Evolutionary conservation across 2,888 invertebrate species (phyloP), one percentile per base, ranked within the genome.

Genomic region (Timandra comae): DNA sequence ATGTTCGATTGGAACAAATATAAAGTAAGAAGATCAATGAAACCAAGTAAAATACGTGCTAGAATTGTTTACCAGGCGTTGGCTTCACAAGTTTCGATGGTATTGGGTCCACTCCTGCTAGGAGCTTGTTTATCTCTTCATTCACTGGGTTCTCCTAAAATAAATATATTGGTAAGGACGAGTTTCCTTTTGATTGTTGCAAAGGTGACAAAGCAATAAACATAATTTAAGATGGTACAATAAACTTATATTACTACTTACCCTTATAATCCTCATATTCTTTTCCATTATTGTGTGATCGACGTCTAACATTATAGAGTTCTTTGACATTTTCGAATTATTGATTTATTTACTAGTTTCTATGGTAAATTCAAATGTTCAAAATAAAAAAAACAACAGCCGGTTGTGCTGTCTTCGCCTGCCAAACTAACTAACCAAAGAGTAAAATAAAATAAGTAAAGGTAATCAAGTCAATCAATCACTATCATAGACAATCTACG

Each of bases 11-110:
- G n/a, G n/a, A n/a, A n/a, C n/a, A n/a, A n/a, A n/a, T n/a, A n/a
- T n/a, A n/a, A n/a, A n/a, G n/a, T n/a, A n/a, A n/a, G n/a, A n/a
- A n/a, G n/a, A n/a, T n/a, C n/a, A n/a, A n/a, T n/a, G n/a, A n/a
- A n/a, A n/a, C n/a, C n/a, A n/a, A n/a, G n/a, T n/a, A n/a, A n/a
- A n/a, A n/a, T n/a, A n/a, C n/a, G n/a, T n/a, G n/a, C n/a, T 12
- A 9, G 8, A 28, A 20, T 24, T 13, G 52, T 52, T 77, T 84
- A 91, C 93, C 93, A 68, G 92, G 90, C 40, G 64, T 81, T 22
- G 93, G 93, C 64, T 90, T 90, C 2, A 92, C 88, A 35, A 90
- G 72, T 62, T 90, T 89, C 2, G 87, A 88, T 12, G 91, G 90
- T 26, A 85, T 63, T 13, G 79, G 62, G 37, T 85, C 79, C 1